phyloP scores from a whole-genome alignment of 2,113 vertebrate genomes.

The Perca flavescens region DNA sequence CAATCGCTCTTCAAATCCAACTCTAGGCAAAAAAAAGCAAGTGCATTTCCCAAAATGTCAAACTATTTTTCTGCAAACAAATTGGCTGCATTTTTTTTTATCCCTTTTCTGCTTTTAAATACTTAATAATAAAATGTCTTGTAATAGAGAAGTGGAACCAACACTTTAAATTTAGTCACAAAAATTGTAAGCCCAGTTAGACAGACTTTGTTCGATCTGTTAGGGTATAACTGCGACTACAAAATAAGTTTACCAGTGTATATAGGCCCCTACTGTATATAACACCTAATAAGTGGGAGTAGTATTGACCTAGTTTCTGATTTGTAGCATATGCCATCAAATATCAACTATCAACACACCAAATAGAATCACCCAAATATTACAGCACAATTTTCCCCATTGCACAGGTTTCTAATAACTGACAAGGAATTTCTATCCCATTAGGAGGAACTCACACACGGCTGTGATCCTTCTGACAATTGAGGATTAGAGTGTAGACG shows the following conservation, averaged over 20 bases:
- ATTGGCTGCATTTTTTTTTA: background rate
- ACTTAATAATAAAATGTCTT: background rate
- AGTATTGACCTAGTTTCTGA: background rate
- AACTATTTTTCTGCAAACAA: background rate
- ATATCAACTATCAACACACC: background rate
- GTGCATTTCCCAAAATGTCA: background rate
- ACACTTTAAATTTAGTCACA: background rate
- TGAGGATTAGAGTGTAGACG: conserved; percentile 64
- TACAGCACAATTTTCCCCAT: background rate
- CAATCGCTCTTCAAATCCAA: background rate
- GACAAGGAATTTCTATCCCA: conserved; percentile 30
- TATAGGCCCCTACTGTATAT: background rate
- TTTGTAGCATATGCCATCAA: background rate
- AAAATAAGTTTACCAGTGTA: background rate
- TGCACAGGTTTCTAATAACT: conserved; percentile 22
- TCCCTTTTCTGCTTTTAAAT: background rate
- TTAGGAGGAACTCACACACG: conserved; percentile 31
- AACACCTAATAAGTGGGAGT: background rate
- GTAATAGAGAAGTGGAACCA: background rate
- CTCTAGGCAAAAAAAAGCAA: background rate
- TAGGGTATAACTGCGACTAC: background rate
- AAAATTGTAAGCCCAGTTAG: background rate
- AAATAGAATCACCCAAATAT: background rate
- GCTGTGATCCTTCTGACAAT: conserved; percentile 62
- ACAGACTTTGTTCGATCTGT: background rate